Evolutionary conservation across 2,888 invertebrate genomes (phyloP).

Genomic region (Zaprionus obscuricornis): DNA sequence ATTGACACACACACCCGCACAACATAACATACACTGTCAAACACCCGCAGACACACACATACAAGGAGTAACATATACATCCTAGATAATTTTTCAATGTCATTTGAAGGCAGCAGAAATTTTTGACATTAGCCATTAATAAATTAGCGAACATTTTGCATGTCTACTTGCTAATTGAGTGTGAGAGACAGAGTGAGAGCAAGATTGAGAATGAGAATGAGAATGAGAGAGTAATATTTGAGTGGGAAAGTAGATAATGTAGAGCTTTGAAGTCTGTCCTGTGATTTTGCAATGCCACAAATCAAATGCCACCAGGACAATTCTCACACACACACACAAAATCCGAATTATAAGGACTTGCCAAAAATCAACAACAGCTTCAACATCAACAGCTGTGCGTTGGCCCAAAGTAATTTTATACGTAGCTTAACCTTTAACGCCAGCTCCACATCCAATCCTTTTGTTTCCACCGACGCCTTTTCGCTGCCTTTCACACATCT

Average conservation of each 20-base stretch:
- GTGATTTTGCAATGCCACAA: constrained; percentile 45
- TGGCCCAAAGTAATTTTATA: constrained; percentile 59
- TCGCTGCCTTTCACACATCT: constrained; percentile 72
- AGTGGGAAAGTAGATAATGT: constrained; percentile 1
- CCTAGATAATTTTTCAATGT: constrained; percentile 69
- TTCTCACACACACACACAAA: constrained; percentile 10
- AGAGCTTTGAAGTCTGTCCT: constrained; percentile 43
- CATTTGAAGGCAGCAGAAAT: constrained; percentile 55
- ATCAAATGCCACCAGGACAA: constrained; percentile 43
- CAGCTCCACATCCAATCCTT: constrained; percentile 59
- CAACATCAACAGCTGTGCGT: constrained; percentile 54
- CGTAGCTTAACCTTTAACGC: constrained; percentile 62
- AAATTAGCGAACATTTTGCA: constrained; percentile 59
- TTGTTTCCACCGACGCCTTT: constrained; percentile 58
- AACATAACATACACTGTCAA: neutral
- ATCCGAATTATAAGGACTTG: constrained; percentile 48
- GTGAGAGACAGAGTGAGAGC: constrained; percentile 8
- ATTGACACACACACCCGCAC: constrained; percentile 4
- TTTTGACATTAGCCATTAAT: constrained; percentile 70
- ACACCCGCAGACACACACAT: constrained; percentile 9
- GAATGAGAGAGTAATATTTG: constrained; percentile 10
- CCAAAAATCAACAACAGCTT: constrained; percentile 28
- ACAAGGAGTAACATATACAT: constrained; percentile 14
- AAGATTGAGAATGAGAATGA: neutral
- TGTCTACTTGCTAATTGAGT: constrained; percentile 60